Base-by-base conservation (phyloP, 1,140 invertebrate genomes). In the Sinonovacula constricta region DNA sequence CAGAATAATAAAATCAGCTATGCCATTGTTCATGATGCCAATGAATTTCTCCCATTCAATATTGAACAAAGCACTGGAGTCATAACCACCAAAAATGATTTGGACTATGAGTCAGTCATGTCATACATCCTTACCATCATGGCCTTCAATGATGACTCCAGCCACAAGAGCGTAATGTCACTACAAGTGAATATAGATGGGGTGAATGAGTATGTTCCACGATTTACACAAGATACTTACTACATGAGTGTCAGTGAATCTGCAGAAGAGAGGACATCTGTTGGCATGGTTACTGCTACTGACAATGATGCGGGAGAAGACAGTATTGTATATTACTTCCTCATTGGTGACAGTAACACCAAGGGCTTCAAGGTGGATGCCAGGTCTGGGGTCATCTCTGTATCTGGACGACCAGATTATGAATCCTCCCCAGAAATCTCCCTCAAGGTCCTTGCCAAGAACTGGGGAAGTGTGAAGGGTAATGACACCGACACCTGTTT, bases 401-500 rank as follows among this genome's bases (percentile, higher is more conserved):
- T 97, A 2, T 93, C 94, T 5, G 93, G 94, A 71, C 93, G 94
- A 82, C 91, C 97, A 56, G 95, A 97, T 81, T 93, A 97, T 83
- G 97, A 98, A 91, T 97, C 96, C 0, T 96, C 97, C 89, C 97
- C 95, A 87, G 92, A 96, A 68, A 96, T 97, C 2, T 95, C 97
- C 0, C 91, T 99, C 4, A 97, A 96, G 0, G 96, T 98, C 0
- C 93, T 99, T 92, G 97, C 97, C 0, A 99, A 99, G 91, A 99
- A 99, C 89, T 94, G 93, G 54, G 97, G 97, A 10, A 95, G 96
- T 31, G 97, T 98, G 76, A 92, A 95, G 51, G 97, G 97, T 10
- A 98, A 98, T 90, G 97, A 99, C 86, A 98, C 97, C 0, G 97
- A 98, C 89, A 96, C 97, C 89, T 97, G 97, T 3, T 96, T 97